Base-by-base conservation (phyloP, 2,113 vertebrate species). In the Salvelinus fontinalis region DNA sequence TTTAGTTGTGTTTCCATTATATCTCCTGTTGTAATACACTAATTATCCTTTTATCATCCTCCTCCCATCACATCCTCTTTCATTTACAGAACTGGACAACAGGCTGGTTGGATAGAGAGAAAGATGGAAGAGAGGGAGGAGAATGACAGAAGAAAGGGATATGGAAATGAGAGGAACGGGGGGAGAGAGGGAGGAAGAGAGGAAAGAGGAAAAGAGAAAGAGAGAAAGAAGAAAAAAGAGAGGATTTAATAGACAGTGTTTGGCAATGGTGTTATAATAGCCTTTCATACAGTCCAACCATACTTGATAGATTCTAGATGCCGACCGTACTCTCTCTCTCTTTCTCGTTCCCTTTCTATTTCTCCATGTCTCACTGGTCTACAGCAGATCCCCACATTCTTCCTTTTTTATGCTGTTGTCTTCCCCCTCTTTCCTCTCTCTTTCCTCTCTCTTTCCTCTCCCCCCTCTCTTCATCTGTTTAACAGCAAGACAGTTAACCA, bases 261-360 rank as follows among this genome's bases (percentile, higher is more conserved):
- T n/a, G 83, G 81, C 85, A 88, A 89, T 89, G 84, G 86, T 85
- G 82, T 83, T 85, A 92, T 90, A 88, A 89, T 71, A 84, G 87
- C 79, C 83, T 83, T 79, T 86, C 83, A 57, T 86, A 79, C 74
- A 80, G 85, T 76, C 87, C 83, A 77, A 88, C 79, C 74, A 76
- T 83, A 83, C 77, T 84, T 82, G 83, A 92, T 90, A 86, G 89
- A 92, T 90, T 87, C 90, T 88, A 92, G 87, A 90, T 90, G 88
- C 91, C 89, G 88, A 83, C 67, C 81, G 84, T 79, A 29, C 29
- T 83, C 84, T 83, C 75, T 81, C 78, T 66, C 75, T 13, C 26
- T 29, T 13, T 27, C 27, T 67, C 57, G 26, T 22, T 67, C 68
- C n/a, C 4, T 29, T 26, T n/a, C 27, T 62, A 49, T 51, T 67